Percentiles rank a stretch among this genome's conserved stretches.
Evolutionary conservation across 1,140 invertebrate genomes (phyloP).

Genomic region (Drosophila burlai): DNA sequence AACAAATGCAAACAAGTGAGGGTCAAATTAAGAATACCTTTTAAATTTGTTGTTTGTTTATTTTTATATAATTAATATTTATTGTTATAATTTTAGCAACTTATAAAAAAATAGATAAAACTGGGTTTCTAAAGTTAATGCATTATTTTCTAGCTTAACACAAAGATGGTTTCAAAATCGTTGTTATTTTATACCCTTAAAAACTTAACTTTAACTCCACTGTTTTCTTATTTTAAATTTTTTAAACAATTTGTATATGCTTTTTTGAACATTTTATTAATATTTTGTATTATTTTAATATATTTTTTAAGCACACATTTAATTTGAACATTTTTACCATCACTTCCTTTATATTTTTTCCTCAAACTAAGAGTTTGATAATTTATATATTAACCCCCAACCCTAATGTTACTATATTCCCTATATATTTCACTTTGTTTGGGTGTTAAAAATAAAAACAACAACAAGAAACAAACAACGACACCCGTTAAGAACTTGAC

Average conservation of each 20-base stretch:
- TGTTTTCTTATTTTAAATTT: neutral
- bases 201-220: too few species aligned
- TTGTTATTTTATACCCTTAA: too few species aligned
- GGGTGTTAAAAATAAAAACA: constrained; percentile 13
- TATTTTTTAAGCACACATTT: neutral
- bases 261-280: neutral
- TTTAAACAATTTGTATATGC: neutral
- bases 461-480: neutral
- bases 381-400: neutral
- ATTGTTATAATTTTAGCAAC: neutral
- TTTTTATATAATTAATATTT: too few species aligned
- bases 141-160: too few species aligned
- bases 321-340: neutral
- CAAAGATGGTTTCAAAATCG: too few species aligned
- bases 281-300: too few species aligned
- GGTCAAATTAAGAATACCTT: neutral
- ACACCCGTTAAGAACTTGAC: constrained; percentile 4
- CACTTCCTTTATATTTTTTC: neutral
- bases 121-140: too few species aligned
- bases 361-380: neutral
- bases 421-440: neutral
- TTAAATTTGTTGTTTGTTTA: too few species aligned
- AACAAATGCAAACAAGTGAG: neutral
- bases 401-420: neutral
- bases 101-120: too few species aligned